These are phyloP conservation scores for Gallinago stenura DNA, from an alignment of 2,797 vertebrate species.

Conservation along the genomic window DNA sequence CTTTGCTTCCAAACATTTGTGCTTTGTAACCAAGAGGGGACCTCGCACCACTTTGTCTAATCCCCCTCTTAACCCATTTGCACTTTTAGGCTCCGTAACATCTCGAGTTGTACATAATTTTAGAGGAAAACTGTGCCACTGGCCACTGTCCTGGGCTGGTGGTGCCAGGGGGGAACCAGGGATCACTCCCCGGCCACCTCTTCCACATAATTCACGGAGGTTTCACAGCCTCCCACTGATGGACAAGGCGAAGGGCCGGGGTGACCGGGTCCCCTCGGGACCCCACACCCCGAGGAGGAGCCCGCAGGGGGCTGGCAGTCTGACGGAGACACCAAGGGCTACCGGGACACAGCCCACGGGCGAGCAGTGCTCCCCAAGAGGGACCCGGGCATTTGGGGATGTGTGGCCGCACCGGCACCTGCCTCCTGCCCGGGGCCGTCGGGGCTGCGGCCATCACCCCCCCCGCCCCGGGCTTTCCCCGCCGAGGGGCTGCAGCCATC, in stretches of 20 bases:
- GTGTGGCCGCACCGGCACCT: rapidly evolving
- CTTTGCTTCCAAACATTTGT: background rate
- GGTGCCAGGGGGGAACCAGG: rapidly evolving
- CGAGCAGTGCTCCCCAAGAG: background rate
- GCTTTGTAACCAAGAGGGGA: background rate
- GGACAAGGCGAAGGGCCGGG: too few species aligned
- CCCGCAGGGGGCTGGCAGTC: background rate
- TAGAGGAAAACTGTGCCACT: background rate
- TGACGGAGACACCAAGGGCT: rapidly evolving
- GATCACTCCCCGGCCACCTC: background rate
- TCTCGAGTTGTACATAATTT: background rate
- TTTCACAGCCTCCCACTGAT: rapidly evolving
- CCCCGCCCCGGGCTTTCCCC: background rate
- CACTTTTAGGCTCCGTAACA: background rate
- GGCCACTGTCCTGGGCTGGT: background rate
- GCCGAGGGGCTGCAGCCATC: background rate
- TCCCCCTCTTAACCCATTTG: background rate
- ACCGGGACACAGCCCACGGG: rapidly evolving
- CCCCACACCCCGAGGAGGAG: rapidly evolving
- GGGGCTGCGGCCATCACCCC: too few species aligned
- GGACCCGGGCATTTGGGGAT: rapidly evolving
- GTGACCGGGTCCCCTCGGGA: background rate
- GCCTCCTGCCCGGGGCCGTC: background rate
- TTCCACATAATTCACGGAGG: background rate
- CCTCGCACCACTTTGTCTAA: background rate